Conservation (phyloP, 2,113 vertebrate genomes). For the Spermophilus dauricus region DNA sequence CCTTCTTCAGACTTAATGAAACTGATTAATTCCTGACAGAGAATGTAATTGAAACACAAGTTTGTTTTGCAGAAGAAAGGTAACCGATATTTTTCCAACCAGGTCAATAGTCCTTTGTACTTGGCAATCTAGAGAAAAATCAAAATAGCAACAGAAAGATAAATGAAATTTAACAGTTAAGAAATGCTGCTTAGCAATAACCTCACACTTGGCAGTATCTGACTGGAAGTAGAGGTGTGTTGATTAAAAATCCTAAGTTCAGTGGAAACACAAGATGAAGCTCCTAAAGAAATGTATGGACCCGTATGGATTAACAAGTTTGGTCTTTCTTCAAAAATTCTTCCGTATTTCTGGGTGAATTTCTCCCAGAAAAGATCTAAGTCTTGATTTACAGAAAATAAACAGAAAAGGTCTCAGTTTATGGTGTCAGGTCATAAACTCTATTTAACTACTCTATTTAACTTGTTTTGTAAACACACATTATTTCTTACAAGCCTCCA, state of each 20-base stretch:
- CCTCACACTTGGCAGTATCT: neutral
- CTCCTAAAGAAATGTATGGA: neutral
- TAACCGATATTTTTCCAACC: slow-evolving; percentile 87
- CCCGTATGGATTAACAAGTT: neutral
- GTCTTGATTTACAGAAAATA: neutral
- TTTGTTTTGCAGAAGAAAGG: slow-evolving; percentile 90
- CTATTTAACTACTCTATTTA: neutral
- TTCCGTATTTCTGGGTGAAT: neutral
- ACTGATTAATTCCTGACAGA: slow-evolving; percentile 87
- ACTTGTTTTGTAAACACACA: neutral
- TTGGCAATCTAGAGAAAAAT: slow-evolving; percentile 79
- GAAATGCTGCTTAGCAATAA: slow-evolving; percentile 30
- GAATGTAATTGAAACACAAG: slow-evolving; percentile 88
- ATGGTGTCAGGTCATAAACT: neutral
- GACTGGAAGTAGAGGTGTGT: neutral
- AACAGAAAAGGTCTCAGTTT: neutral
- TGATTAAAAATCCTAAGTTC: neutral
- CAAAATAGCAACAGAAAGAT: slow-evolving; percentile 67
- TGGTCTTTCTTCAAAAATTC: neutral
- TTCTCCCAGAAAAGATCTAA: slow-evolving; percentile 14
- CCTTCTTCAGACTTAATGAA: slow-evolving; percentile 86
- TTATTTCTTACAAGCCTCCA: neutral
- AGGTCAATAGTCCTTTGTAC: slow-evolving; percentile 84
- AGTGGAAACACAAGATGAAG: neutral
- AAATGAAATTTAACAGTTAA: slow-evolving; percentile 1